Base-by-base conservation (phyloP, 2,888 invertebrate species). In the Drymonia ruficornis region DNA sequence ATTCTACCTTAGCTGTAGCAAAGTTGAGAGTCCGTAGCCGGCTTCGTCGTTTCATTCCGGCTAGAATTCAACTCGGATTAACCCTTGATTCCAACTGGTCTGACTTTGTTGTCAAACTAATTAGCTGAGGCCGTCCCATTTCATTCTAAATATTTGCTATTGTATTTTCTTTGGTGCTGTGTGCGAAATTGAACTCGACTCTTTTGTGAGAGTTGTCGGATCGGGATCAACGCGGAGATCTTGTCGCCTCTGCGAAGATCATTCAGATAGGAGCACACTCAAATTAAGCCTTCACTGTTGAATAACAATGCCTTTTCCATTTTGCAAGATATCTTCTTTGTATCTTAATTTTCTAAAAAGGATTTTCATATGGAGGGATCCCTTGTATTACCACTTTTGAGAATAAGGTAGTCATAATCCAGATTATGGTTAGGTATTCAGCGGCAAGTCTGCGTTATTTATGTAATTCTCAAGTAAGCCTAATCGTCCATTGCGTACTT, bases 401-500 rank as follows among this genome's bases (percentile, higher is more conserved):
- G 72, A 76, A 77, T 82, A 73, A 73, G 46, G 36, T 40, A 18
- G 73, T 74, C 65, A 76, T 80, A 77, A 81, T 83, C 74, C 72
- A 2, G 59, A 73, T 73, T 70, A 72, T 77, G 78, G 75, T 72
- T 77, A 77, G 62, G 72, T 63, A 74, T 75, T 72, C 72, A 74
- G 68, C 67, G 74, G 67, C 72, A 78, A 73, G 69, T 75, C 75
- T 74, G 70, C 70, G 74, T 77, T 82, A 84, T 84, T 84, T 84
- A 81, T 80, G 78, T 83, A 84, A 85, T 83, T 81, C 80, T 74
- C 72, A 65, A 79, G 77, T 81, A 84, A 86, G 79, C 81, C 72
- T 86, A 87, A 88, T 86, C 83, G 83, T 78, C 81, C 81, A 84
- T 83, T 75, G 77, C 76, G 74, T 81, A 76, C 79, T 83, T 83